Base-by-base conservation (phyloP, 2,113 vertebrate species). In the Mohoua ochrocephala region DNA sequence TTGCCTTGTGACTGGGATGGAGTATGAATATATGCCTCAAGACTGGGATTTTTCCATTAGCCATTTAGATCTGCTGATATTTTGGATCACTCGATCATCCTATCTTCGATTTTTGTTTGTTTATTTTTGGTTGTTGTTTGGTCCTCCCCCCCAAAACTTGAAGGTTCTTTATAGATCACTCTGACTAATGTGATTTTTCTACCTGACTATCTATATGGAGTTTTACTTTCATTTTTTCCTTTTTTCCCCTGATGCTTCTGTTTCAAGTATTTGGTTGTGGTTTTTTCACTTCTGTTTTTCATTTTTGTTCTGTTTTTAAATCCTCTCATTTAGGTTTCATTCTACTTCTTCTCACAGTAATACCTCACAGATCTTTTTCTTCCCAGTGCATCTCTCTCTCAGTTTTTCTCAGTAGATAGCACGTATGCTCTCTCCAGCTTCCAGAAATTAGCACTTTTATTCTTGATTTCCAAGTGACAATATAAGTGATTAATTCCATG, bases 401-500 rank as follows among this genome's bases (percentile, higher is more conserved):
- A 61, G 17, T 69, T 76, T 89, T 91, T 95, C 60, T 95, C 67
- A 70, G 56, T 26, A 84, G 78, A 76, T 80, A 88, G 63, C 64
- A 85, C 4, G 6, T 42, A 49, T 68, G 26, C 45, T 71, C 15
- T 69, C 56, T 78, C 37, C 44, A 67, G 24, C 47, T 95, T 85
- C 71, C 80, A 92, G 71, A 74, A 80, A 76, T 89, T 86, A 87
- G 47, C 65, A 75, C 56, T 93, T 93, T 91, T 84, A 70, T 79
- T 93, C 84, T 83, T 92, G 90, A 97, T 95, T 92, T 96, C 83
- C 77, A 89, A 95, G 76, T 84, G 85, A 80, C 82, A 81, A 64
- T 80, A 4, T 60, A 91, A 86, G 47, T 84, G 64, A 86, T 96
- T 88, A 81, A 93, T 92, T 88, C 69, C 14, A 11, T 39, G 57